phyloP scores from a whole-genome alignment of 2,113 vertebrate species.

The Onychostruthus taczanowskii region DNA sequence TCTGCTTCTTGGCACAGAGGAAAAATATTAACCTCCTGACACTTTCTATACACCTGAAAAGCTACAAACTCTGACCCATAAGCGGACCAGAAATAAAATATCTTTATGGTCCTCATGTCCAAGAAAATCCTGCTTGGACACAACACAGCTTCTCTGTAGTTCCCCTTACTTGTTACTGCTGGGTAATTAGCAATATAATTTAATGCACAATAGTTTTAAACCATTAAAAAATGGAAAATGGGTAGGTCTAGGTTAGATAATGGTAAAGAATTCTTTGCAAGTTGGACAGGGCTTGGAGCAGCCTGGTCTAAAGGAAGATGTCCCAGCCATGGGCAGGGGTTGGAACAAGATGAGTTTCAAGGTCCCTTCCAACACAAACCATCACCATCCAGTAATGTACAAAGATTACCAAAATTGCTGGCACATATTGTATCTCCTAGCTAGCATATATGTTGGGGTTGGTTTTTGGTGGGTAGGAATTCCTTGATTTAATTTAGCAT shows the following conservation, averaged over 20 bases:
- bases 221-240: not conserved
- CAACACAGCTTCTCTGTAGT: not conserved
- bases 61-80: not conserved
- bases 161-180: not conserved
- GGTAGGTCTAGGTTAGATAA: not conserved
- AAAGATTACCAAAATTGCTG: too few species aligned
- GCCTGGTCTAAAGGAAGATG: not conserved
- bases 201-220: not conserved
- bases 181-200: not conserved
- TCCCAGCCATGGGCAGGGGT: accelerated
- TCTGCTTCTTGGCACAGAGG: not conserved
- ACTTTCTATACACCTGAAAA: not conserved
- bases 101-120: not conserved
- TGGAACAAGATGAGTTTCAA: not conserved
- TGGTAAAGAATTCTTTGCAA: not conserved
- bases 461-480: too few species aligned
- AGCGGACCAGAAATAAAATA: not conserved
- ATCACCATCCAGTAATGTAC: too few species aligned
- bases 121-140: not conserved
- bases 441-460: too few species aligned
- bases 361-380: not conserved
- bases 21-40: not conserved
- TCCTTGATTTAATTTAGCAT: too few species aligned
- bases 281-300: not conserved
- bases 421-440: too few species aligned